Percentiles rank a stretch among this genome's conserved stretches.
Conservation (phyloP, 2,797 vertebrate genomes). For the Spea hammondii region DNA sequence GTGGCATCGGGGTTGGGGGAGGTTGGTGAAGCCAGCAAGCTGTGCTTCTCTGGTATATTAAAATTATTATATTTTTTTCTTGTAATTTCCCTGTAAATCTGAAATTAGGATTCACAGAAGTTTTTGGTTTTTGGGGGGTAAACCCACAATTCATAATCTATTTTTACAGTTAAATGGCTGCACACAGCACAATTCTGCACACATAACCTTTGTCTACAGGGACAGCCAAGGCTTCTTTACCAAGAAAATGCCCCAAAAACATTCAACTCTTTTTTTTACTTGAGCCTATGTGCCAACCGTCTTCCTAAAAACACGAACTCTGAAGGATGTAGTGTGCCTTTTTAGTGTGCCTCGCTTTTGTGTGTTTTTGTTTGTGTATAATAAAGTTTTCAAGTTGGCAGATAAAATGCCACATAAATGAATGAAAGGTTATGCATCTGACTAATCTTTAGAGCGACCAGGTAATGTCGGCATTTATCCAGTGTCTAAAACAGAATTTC, state of each 20-base stretch:
- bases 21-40: constrained; percentile 13
- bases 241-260: background rate
- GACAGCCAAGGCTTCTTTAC: background rate
- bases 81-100: constrained; percentile 68
- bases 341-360: too few species aligned
- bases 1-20: background rate
- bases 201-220: background rate
- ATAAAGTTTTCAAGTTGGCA: background rate
- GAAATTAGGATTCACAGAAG: constrained; percentile 57
- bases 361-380: constrained; percentile 4
- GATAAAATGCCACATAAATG: too few species aligned
- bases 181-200: background rate
- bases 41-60: constrained; percentile 24
- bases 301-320: background rate
- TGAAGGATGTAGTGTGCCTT: too few species aligned
- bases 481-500: too few species aligned
- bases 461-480: too few species aligned
- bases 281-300: background rate
- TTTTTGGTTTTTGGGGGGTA: background rate
- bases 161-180: constrained; percentile 20
- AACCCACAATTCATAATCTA: constrained; percentile 19
- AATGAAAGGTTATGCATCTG: background rate
- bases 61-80: constrained; percentile 29
- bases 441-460: background rate
- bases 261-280: background rate